Percentiles rank a stretch among this genome's conserved stretches.
These are phyloP conservation scores for Acleris sparsana DNA, from an alignment of 2,888 invertebrate species.

Conservation along the genomic window DNA sequence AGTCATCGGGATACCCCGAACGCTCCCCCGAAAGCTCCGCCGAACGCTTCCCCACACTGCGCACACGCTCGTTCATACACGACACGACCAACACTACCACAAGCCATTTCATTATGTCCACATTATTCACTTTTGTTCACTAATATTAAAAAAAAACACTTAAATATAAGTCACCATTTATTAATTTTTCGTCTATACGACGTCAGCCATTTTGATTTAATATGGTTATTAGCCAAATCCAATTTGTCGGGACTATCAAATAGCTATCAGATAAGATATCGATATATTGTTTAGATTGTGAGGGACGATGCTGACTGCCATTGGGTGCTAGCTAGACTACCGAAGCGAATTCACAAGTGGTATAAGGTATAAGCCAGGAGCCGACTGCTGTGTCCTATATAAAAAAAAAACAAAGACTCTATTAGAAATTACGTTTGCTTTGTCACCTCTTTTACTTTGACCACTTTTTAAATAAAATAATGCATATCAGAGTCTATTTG, in stretches of 20 bases:
- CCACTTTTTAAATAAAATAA: too few relatives aligned
- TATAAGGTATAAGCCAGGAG: too few relatives aligned
- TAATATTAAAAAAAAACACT: neutral
- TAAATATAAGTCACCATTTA: too few relatives aligned
- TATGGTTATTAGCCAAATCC: slow-evolving; percentile 25
- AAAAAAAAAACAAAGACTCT: too few relatives aligned
- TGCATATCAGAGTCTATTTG: too few relatives aligned
- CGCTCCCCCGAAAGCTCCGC: neutral
- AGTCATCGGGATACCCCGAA: too few relatives aligned
- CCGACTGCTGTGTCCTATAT: too few relatives aligned
- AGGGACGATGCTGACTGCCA: neutral
- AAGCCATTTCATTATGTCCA: slow-evolving; percentile 27
- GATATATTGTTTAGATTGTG: slow-evolving; percentile 22
- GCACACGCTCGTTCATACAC: neutral
- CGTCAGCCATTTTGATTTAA: slow-evolving; percentile 2
- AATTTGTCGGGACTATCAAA: slow-evolving; percentile 23
- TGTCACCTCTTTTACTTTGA: too few relatives aligned
- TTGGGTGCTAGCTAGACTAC: neutral
- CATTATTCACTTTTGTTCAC: slow-evolving; percentile 12
- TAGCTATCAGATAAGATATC: slow-evolving; percentile 27
- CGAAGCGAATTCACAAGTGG: neutral
- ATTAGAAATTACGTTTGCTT: too few relatives aligned
- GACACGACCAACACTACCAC: slow-evolving; percentile 13
- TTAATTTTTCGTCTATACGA: neutral
- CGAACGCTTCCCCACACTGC: neutral